Conservation (phyloP, 2,113 vertebrate genomes). For the Pseudopipra pipra region DNA sequence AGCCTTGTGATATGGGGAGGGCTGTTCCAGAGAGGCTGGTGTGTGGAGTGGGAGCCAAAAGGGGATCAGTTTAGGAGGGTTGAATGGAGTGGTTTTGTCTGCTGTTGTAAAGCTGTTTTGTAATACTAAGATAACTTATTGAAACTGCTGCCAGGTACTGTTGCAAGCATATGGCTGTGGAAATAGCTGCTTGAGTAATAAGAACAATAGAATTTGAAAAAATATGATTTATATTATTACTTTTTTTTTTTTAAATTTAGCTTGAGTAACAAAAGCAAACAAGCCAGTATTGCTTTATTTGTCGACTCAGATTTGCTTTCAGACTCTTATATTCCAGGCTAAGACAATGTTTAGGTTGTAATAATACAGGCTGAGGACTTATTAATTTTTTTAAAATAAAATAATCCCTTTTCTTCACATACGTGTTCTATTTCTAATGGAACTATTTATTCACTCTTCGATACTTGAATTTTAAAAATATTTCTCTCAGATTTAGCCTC, state of each 20-base stretch:
- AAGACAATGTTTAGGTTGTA: neutral
- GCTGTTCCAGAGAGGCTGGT: slow-evolving; percentile 12
- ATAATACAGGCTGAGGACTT: neutral
- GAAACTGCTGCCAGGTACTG: slow-evolving; percentile 47
- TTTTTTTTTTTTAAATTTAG: neutral
- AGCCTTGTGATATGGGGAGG: slow-evolving; percentile 42
- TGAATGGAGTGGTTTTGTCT: slow-evolving; percentile 44
- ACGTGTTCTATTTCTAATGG: neutral
- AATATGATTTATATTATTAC: neutral
- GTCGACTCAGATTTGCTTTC: neutral
- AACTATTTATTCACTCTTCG: neutral
- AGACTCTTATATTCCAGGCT: neutral
- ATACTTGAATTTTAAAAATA: neutral
- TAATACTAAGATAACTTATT: slow-evolving; percentile 40
- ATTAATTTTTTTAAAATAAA: neutral
- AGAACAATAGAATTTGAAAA: slow-evolving; percentile 6
- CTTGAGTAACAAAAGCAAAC: neutral
- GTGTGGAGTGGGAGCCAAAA: neutral
- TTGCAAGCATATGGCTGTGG: slow-evolving; percentile 44
- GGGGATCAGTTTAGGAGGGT: neutral
- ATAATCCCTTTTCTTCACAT: neutral
- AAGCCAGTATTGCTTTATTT: neutral
- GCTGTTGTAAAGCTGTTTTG: slow-evolving; percentile 23
- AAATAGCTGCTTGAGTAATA: slow-evolving; percentile 39
- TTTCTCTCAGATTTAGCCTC: neutral